Evolutionary conservation across 2,113 vertebrate genomes (phyloP).

Genomic region (Natator depressus): DNA sequence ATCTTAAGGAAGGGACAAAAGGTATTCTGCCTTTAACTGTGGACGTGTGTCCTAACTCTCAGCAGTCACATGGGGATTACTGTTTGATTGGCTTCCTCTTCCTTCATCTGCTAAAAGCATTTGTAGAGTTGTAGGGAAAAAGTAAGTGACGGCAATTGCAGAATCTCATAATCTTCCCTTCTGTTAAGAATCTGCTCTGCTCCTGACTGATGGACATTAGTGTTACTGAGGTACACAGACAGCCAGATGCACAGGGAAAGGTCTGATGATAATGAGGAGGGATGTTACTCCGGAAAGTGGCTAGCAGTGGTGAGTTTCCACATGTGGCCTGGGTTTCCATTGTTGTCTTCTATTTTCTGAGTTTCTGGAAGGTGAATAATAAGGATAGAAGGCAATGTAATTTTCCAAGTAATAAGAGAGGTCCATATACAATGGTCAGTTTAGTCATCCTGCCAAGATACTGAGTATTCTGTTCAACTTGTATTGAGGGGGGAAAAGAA

Average conservation of each 20-base stretch:
- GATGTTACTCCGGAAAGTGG: not conserved
- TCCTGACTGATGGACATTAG: rapidly evolving
- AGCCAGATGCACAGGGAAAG: rapidly evolving
- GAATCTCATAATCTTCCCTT: not conserved
- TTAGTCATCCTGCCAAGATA: conserved; percentile 3
- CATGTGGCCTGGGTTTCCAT: not conserved
- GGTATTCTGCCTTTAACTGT: not conserved
- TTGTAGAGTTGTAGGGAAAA: rapidly evolving
- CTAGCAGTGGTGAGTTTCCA: not conserved
- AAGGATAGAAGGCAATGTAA: not conserved
- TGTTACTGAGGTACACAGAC: not conserved
- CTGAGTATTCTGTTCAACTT: conserved; percentile 15
- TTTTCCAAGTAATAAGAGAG: conserved; percentile 23
- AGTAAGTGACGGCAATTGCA: not conserved
- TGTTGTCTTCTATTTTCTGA: not conserved
- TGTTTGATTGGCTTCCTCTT: not conserved
- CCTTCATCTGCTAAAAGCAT: not conserved
- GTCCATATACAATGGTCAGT: not conserved
- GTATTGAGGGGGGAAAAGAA: not conserved
- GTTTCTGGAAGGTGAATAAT: not conserved
- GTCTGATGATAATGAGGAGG: rapidly evolving
- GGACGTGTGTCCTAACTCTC: rapidly evolving
- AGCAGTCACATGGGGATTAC: rapidly evolving
- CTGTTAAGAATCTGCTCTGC: not conserved
- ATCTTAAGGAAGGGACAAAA: not conserved